Conservation (phyloP, 2,113 vertebrate species). For the Solenodon paradoxus region DNA sequence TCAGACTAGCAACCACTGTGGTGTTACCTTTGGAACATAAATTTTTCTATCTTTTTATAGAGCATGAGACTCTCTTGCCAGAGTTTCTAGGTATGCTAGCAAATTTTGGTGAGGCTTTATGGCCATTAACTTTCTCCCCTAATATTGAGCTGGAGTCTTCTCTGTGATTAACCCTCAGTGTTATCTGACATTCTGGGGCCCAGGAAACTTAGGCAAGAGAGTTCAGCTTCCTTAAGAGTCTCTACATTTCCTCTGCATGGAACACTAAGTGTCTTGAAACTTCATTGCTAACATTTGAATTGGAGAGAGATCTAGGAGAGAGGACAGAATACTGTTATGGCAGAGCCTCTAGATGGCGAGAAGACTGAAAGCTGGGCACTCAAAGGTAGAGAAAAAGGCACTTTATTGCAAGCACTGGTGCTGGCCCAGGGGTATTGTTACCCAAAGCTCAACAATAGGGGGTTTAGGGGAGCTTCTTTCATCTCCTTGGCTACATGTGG, state of each 20-base stretch:
- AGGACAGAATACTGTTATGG: background rate
- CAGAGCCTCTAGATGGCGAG: too few species aligned
- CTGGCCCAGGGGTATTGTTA: too few species aligned
- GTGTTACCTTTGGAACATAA: background rate
- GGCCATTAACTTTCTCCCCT: background rate
- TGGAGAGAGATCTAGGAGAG: background rate
- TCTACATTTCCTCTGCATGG: background rate
- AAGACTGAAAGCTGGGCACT: too few species aligned
- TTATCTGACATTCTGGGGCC: background rate
- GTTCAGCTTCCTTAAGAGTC: background rate
- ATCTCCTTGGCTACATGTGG: too few species aligned
- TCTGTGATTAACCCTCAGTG: background rate
- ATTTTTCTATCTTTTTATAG: slow-evolving; percentile 12
- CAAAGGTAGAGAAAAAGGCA: too few species aligned
- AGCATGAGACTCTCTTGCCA: background rate
- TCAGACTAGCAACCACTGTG: background rate
- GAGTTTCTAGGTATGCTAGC: background rate
- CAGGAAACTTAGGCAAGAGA: background rate
- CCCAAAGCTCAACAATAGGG: too few species aligned
- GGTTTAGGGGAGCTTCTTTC: too few species aligned
- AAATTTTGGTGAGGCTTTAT: background rate
- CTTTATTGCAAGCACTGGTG: too few species aligned
- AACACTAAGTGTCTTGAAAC: background rate
- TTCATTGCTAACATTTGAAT: background rate
- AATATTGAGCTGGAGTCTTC: background rate